A percentile compares a stretch with the other conserved stretches of the same genome.
phyloP scores from a whole-genome alignment of 1,140 invertebrate genomes.

The Dolichoris vasculosae region DNA sequence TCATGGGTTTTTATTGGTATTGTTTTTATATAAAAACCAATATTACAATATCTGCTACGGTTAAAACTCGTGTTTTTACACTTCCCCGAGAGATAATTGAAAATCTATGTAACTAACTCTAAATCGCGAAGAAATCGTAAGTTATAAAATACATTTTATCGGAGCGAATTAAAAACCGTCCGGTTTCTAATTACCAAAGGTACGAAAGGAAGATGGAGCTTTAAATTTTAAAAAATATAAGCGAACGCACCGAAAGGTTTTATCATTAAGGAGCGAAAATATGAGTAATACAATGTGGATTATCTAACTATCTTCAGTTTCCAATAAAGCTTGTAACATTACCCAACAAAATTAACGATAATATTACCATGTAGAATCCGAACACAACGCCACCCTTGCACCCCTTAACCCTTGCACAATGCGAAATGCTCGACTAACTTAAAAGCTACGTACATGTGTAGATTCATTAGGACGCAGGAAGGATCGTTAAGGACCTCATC shows the following conservation, averaged over 20 bases:
- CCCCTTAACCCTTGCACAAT: constrained; percentile 17
- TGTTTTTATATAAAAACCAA: background rate
- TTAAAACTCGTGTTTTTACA: background rate
- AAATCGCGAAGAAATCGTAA: background rate
- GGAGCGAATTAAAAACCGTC: background rate
- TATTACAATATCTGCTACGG: background rate
- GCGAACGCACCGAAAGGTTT: background rate
- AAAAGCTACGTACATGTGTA: constrained; percentile 47
- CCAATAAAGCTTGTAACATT: constrained; percentile 33
- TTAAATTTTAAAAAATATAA: background rate
- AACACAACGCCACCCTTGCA: constrained; percentile 20
- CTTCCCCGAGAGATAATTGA: background rate
- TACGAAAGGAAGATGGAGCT: background rate
- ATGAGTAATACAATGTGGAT: constrained; percentile 8
- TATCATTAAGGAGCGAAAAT: background rate
- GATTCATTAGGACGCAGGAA: constrained; percentile 49
- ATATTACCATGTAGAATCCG: constrained; percentile 42
- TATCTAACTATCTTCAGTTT: constrained; percentile 4
- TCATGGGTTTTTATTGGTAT: background rate
- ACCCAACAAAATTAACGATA: constrained; percentile 29
- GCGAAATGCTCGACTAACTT: constrained; percentile 37
- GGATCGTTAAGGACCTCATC: constrained; percentile 53
- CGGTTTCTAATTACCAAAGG: background rate
- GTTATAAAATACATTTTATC: background rate
- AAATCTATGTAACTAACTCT: background rate